Conservation (phyloP, 2,888 invertebrate species). For the Agriopis leucophaearia region DNA sequence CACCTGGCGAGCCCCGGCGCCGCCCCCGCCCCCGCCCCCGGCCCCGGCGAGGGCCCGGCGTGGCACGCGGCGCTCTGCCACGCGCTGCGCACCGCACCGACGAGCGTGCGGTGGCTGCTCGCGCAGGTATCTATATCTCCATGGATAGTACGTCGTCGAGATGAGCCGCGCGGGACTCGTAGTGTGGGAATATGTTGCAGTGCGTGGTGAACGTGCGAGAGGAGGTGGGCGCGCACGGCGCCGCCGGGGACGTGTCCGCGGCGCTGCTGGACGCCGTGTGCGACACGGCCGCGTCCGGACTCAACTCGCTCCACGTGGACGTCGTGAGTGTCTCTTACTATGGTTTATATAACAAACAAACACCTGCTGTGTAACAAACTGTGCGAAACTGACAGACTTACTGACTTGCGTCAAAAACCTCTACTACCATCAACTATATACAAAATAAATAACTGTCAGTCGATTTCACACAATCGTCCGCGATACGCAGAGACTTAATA, state of each 20-base stretch:
- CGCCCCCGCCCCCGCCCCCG: constrained; percentile 20
- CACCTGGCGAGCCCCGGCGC: constrained; percentile 49
- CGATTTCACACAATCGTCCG: too few species aligned
- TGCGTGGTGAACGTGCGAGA: constrained; percentile 56
- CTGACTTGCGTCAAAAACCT: too few species aligned
- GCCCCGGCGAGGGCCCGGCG: constrained; percentile 53
- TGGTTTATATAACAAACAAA: too few species aligned
- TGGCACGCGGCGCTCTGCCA: constrained; percentile 33
- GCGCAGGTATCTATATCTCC: constrained; percentile 58
- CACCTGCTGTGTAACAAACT: too few species aligned
- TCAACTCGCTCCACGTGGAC: constrained; percentile 70
- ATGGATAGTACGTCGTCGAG: not conserved
- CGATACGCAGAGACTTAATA: too few species aligned
- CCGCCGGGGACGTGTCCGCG: constrained; percentile 47
- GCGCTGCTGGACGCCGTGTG: constrained; percentile 8
- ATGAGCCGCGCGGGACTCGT: not conserved
- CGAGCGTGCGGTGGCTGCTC: constrained; percentile 59
- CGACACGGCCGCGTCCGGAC: constrained; percentile 1
- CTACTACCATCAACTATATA: too few species aligned
- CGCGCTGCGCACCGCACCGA: constrained; percentile 33
- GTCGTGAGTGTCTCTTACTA: constrained; percentile 56
- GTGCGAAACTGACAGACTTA: too few species aligned
- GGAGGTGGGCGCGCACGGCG: constrained; percentile 53
- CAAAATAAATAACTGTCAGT: too few species aligned
- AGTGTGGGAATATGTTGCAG: constrained; percentile 3